Evolutionary conservation across 2,888 invertebrate genomes (phyloP), one percentile per base, ranked within the genome.

Genomic region (Alviniconcha strummeri): DNA sequence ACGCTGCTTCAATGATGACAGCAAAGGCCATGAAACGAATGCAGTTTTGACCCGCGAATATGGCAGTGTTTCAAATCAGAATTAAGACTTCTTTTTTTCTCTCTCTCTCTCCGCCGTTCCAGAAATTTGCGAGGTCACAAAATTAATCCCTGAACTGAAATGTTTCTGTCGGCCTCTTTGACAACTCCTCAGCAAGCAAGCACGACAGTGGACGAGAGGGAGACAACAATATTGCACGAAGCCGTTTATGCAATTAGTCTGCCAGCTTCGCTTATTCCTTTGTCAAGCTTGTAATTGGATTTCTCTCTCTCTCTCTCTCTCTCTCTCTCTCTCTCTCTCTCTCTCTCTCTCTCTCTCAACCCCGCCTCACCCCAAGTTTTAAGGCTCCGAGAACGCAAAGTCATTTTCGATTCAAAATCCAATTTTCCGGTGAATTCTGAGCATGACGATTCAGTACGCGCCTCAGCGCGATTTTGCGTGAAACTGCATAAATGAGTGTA

Each of bases 361-460:
- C 17, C n/a, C 69, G 6, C 69, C 17, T 69, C 69, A 6, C 69
- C n/a, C 69, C 69, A 15, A 36, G 13, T 72, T 19, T 54, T 54
- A 75, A 75, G 36, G 36, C 15, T 52, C 52, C 75, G 76, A 17
- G 56, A 77, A 77, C 17, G 56, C 76, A 77, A 52, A 77, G 76
- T 77, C 76, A 54, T 17, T 56, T 57, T 57, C 76, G 55, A 77
- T 77, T 77, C 76, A 77, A 77, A 77, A 77, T 57, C 76, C 57
- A 77, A 77, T 77, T 77, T 77, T 77, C 76, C 76, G 57, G 55
- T 52, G 76, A n/a, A 77, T 77, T 77, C 17, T 77, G 56, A 77
- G 76, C 76, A 56, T 52, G 57, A 56, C 56, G 57, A 56, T 55
- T 17, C 7, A 13, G 56, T 56, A n/a, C 19, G 57, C 17, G 56